These are phyloP conservation scores for Clupea harengus DNA, from an alignment of 2,113 vertebrate species.

Conservation along the genomic window DNA sequence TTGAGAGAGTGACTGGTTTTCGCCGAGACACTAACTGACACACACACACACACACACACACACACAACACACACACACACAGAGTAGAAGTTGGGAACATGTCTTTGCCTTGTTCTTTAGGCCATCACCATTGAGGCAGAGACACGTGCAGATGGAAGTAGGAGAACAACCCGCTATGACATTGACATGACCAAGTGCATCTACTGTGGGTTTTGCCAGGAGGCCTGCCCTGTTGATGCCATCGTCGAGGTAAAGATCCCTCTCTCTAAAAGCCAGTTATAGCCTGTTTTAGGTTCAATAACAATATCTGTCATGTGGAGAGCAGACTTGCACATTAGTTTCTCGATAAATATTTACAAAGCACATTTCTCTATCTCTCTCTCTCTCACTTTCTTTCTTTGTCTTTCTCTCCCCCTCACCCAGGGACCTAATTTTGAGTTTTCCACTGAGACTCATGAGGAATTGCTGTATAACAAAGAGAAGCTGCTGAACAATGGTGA, in stretches of 20 bases:
- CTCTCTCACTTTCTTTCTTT: not conserved
- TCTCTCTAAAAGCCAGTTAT: no score
- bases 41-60: no score
- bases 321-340: not conserved
- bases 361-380: not conserved
- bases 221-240: slow-evolving; percentile 92
- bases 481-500: slow-evolving; percentile 94
- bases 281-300: no score
- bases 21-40: no score
- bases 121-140: slow-evolving; percentile 94
- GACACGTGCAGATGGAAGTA: slow-evolving; percentile 85
- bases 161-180: slow-evolving; percentile 89
- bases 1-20: no score
- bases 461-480: slow-evolving; percentile 94
- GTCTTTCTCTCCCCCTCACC: not conserved
- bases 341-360: not conserved
- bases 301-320: not conserved
- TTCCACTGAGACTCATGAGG: slow-evolving; percentile 89
- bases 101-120: slow-evolving; percentile 54
- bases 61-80: no score
- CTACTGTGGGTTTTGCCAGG: slow-evolving; percentile 94
- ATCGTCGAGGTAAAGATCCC: slow-evolving; percentile 81
- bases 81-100: not conserved
- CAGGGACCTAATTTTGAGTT: slow-evolving; percentile 89
- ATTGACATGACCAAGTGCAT: slow-evolving; percentile 98